Evolutionary conservation across 1,140 invertebrate genomes (phyloP), one percentile per base, ranked within the genome.

Genomic region (Drosophila oshimai): DNA sequence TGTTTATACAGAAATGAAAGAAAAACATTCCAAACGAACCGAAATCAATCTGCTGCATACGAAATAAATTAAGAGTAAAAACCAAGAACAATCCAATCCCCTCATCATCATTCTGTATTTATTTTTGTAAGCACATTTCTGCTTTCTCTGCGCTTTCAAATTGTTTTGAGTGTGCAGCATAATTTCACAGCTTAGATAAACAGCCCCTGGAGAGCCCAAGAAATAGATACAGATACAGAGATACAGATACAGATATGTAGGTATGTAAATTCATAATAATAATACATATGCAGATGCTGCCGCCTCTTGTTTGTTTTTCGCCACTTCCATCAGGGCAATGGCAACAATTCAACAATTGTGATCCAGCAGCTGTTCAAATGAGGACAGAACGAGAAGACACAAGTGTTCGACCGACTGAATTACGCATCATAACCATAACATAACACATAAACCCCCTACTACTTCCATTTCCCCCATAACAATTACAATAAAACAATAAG

Each of bases 151-250:
- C 15, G 26, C 24, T 22, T 28, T 28, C 51, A 42, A 64, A 70
- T 70, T 71, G 69, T 70, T 71, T 71, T 28, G 69, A 46, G 41
- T 70, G 65, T 39, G 47, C 47, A 58, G 51, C 57, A 72, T 73
- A 72, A 67, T 74, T 74, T 74, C 46, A 64, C 69, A 73, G 69
- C 69, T 72, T 73, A 72, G 47, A 73, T 42, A 73, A 74, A 64
- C 69, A 74, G 51, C 34, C 29, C 9, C 60, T 17, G 22, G 26
- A 20, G 54, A 36, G 58, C 42, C 31, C 57, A 47, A 70, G 50
- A 57, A 55, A 70, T 34, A 64, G 24, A 67, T 51, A 29, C 33
- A 60, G 64, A 28, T 15, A 57, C 37, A 51, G 34, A 51, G 34
- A 24, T 17, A 57, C 29, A 12, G 31, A 18, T 53, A 28, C 33